Base-by-base conservation (phyloP, 2,888 invertebrate species). In the Furcula furcula region DNA sequence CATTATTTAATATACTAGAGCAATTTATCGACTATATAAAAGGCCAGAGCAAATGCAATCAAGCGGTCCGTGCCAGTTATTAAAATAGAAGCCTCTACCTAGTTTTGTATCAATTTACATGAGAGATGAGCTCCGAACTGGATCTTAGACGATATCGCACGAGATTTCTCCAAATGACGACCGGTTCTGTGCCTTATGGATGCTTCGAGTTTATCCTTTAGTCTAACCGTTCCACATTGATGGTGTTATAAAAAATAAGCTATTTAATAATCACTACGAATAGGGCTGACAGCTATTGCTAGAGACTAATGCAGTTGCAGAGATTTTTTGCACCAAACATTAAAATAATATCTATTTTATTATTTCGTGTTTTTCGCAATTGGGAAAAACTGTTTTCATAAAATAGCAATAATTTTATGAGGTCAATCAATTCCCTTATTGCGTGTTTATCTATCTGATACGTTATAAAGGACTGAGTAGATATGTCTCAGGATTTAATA, bases 171-270 rank as follows among this genome's bases (percentile, higher is more conserved):
- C 57, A 58, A 67, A 46, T 51, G 40, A 46, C 36, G 49, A 75
- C 78, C 64, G 67, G 78, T 75, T 72, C 36, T 36, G 72, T 65
- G 63, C 40, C 47, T 42, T 70, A 69, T 72, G 62, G 58, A 49
- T 50, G 26, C 65, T 68, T 69, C 55, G 58, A 51, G 51, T 25
- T 65, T 68, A 69, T 56, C 56, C 55, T 40, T 50, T 56, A 40
- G 58, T 47, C 15, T 47, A 51, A 63, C 42, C 48, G 54, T 42
- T 46, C 53, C 46, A 54, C 42, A 49, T 31, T 23, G 29, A 10
- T 39, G 37, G 31, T 40, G 37, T 36, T 33, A 34, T 15, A 26
- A 11, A 34, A 36, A 51, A 43, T 38, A 43, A 30, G 40, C 35
- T 22, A 30, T 36, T 52, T 43, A 46, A 48, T 39, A 43, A 35